Base-by-base conservation (phyloP, 2,888 invertebrate species). In the Campaea margaritaria region DNA sequence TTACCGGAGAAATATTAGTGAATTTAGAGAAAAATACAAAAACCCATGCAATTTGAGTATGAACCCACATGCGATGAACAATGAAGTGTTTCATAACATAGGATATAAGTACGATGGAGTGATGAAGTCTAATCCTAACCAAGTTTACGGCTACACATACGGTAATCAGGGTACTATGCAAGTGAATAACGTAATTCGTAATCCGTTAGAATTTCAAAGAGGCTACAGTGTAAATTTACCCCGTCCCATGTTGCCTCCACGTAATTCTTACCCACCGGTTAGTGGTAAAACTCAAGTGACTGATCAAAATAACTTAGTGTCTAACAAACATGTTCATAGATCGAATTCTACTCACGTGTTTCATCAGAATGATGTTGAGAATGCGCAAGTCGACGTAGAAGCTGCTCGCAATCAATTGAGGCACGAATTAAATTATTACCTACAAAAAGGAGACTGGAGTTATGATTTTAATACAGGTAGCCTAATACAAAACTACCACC, bases 1-100 rank as follows among this genome's bases (percentile, higher is more conserved):
- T 73, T 91, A 94, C 64, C 92, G 93, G 79, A 89, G 93, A 68
- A 94, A 94, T 72, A 94, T 94, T 49, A 94, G 86, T 66, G 94
- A 94, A 75, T 94, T 94, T 74, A 93, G 94, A 67, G 94, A 94
- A 80, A 94, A 94, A 79, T 94, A 94, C 71, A 94, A 94, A 78
- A 93, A 94, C 72, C 91, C 93, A 28, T 91, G 92, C 67, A 93
- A 91, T 63, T 74, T 87, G 51, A 84, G 81, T 61, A 72, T 80
- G 28, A 87, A 83, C 67, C 69, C 78, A 55, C 87, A 86, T 47
- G 82, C 82, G 65, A 77, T 85, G 68, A 89, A 80, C 68, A 89
- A 89, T 86, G 91, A 92, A 79, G 88, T 88, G 65, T 91, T 91
- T 76, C 87, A 90, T 79, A 89, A 78, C 68, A 78, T 85, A 87